Evolutionary conservation across 2,888 invertebrate species (phyloP).

Genomic region (Mesodorylaimus sp.): DNA sequence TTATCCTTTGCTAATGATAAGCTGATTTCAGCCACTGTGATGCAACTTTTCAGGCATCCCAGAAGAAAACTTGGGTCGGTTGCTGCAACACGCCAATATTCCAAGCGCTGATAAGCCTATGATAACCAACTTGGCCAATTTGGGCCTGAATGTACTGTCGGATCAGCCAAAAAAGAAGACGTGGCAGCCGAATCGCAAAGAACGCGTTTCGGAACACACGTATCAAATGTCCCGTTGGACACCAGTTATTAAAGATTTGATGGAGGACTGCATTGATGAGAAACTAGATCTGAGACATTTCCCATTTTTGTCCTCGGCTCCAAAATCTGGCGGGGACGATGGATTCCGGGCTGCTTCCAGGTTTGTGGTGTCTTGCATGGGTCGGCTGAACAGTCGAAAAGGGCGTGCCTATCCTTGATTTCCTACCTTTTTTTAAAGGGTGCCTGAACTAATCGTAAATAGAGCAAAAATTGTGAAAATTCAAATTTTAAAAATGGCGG

Average conservation of each 20-base stretch:
- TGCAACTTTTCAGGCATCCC: conserved; percentile 54
- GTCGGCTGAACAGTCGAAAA: too few species aligned
- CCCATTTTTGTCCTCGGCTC: conserved; percentile 83
- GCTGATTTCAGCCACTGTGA: too few species aligned
- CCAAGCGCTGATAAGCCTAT: conserved; percentile 81
- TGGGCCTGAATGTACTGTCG: conserved; percentile 81
- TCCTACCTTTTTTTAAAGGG: too few species aligned
- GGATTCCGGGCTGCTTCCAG: too few species aligned
- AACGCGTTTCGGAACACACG: conserved; percentile 86
- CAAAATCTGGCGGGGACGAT: too few species aligned
- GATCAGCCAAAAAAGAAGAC: conserved; percentile 41
- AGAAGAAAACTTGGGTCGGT: conserved; percentile 88
- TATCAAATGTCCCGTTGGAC: conserved; percentile 99
- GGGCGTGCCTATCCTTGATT: too few species aligned
- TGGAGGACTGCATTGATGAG: conserved; percentile 91
- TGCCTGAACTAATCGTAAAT: neutral
- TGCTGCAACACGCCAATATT: conserved; percentile 92
- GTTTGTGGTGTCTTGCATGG: too few species aligned
- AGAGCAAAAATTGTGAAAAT: neutral
- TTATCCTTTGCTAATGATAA: too few species aligned
- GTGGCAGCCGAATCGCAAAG: conserved; percentile 73
- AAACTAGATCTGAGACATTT: conserved; percentile 86
- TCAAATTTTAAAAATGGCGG: conserved; percentile 4
- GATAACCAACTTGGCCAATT: conserved; percentile 73
- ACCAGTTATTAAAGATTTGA: conserved; percentile 85